Evolutionary conservation across 1,140 invertebrate genomes (phyloP).

Genomic region (Scaptodrosophila lebanonensis): DNA sequence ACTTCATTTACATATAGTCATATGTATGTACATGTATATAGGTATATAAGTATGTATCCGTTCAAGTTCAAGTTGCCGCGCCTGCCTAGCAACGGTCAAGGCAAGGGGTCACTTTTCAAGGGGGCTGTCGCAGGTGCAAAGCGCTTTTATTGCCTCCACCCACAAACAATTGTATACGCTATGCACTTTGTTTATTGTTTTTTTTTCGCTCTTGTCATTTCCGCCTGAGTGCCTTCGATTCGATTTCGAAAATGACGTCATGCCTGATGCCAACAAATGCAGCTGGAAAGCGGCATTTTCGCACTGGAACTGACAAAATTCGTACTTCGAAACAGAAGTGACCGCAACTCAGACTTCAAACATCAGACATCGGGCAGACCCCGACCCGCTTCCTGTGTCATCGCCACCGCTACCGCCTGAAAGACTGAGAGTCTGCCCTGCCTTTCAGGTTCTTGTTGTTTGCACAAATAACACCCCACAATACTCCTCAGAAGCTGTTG

Average conservation of each 20-base stretch:
- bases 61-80: slow-evolving; percentile 50
- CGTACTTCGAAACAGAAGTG: slow-evolving; percentile 37
- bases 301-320: slow-evolving; percentile 46
- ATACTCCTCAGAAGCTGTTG: slow-evolving; percentile 18
- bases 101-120: slow-evolving; percentile 54
- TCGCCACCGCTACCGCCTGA: no score
- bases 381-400: slow-evolving; percentile 22
- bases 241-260: slow-evolving; percentile 69
- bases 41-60: slow-evolving; percentile 4
- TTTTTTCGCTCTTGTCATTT: slow-evolving; percentile 8
- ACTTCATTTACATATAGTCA: no score
- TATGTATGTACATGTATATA: no score
- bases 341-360: slow-evolving; percentile 46
- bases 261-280: slow-evolving; percentile 42
- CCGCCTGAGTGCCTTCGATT: slow-evolving; percentile 31
- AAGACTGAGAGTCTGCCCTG: no score
- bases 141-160: slow-evolving; percentile 26
- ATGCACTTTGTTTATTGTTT: slow-evolving; percentile 59
- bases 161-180: slow-evolving; percentile 25
- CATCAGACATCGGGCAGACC: slow-evolving; percentile 21
- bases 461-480: no score
- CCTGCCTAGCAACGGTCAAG: slow-evolving; percentile 50
- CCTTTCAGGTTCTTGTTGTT: no score
- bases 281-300: slow-evolving; percentile 59
- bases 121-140: slow-evolving; percentile 41